Evolutionary conservation across 2,113 vertebrate species (phyloP).

Genomic region (Vulpes vulpes): DNA sequence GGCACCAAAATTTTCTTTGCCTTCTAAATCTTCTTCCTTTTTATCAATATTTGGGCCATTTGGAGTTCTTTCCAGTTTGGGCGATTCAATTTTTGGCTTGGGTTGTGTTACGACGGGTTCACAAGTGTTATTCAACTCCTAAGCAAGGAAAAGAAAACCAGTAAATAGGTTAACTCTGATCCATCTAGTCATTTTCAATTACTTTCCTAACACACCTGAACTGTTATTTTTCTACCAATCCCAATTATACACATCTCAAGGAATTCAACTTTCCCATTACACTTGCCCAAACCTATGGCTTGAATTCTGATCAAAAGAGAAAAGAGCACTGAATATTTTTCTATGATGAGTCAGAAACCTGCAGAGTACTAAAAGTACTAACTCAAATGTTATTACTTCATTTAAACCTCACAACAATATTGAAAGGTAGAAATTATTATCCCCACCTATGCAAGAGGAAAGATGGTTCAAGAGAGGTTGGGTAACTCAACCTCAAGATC

Average conservation of each 20-base stretch:
- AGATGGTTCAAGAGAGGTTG: not conserved
- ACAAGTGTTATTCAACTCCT: slow-evolving; percentile 89
- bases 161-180: not conserved
- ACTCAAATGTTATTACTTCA: not conserved
- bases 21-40: slow-evolving; percentile 86
- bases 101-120: slow-evolving; percentile 90
- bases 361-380: too few species aligned
- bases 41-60: slow-evolving; percentile 83
- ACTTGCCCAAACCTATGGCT: not conserved
- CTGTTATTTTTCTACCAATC: not conserved
- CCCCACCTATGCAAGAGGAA: not conserved
- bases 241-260: not conserved
- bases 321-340: not conserved
- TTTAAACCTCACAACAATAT: not conserved
- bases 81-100: slow-evolving; percentile 91
- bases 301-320: not conserved
- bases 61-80: slow-evolving; percentile 89
- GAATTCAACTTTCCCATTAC: not conserved
- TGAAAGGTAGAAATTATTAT: not conserved
- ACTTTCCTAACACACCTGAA: not conserved
- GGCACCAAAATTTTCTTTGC: slow-evolving; percentile 83
- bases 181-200: not conserved
- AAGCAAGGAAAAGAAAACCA: slow-evolving; percentile 12
- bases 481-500: not conserved
- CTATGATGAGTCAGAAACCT: not conserved